phyloP scores from a whole-genome alignment of 2,888 invertebrate genomes.

The Celastrina argiolus region DNA sequence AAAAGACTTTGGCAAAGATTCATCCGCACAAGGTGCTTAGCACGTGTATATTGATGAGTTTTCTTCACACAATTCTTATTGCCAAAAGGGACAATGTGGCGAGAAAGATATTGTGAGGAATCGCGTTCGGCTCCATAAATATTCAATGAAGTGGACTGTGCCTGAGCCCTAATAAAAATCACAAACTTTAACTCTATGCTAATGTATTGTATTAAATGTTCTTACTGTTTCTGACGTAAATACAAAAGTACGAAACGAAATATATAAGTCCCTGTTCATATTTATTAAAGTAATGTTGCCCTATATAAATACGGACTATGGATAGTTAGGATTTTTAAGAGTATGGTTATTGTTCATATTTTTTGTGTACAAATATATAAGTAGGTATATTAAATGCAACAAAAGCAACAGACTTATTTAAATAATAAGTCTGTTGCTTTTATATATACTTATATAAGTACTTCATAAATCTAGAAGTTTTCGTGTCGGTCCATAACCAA shows the following conservation, averaged over 20 bases:
- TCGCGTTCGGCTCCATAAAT: slow-evolving; percentile 4
- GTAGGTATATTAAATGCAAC: too few relatives aligned
- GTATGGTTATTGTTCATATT: neutral
- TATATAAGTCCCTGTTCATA: neutral
- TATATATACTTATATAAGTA: too few relatives aligned
- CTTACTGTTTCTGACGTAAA: neutral
- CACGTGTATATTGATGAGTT: neutral
- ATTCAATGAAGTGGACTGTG: slow-evolving; percentile 11
- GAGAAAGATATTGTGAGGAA: neutral
- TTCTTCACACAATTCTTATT: neutral
- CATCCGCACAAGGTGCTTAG: neutral
- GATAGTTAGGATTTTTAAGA: neutral
- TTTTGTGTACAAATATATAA: too few relatives aligned
- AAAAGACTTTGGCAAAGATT: neutral
- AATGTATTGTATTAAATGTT: neutral
- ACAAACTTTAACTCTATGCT: slow-evolving; percentile 9
- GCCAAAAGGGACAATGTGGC: slow-evolving; percentile 5
- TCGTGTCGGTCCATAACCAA: neutral
- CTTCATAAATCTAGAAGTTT: neutral
- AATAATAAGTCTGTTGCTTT: too few relatives aligned
- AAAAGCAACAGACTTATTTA: too few relatives aligned
- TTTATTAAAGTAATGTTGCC: neutral
- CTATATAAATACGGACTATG: too few relatives aligned
- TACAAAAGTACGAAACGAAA: too few relatives aligned
- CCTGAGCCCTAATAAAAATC: slow-evolving; percentile 11